Evolutionary conservation across 2,888 invertebrate species (phyloP), one percentile per base, ranked within the genome.

Genomic region (Andricus curvator): DNA sequence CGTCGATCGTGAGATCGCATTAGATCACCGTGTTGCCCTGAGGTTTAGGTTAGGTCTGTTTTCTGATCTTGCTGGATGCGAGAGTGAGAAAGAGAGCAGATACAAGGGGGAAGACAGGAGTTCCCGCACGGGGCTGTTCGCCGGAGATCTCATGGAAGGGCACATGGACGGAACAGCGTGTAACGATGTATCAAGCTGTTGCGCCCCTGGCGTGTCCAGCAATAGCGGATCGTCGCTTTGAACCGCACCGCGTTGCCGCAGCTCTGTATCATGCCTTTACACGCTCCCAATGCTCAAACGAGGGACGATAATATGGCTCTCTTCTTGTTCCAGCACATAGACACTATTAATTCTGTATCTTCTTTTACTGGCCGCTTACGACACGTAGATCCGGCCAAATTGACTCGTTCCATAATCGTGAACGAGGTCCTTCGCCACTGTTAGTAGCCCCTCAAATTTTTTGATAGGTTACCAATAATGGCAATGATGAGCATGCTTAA

Each of bases 121-220:
- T 29, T 81, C 74, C 77, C 70, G 77, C 22, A 77, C 76, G 29
- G 82, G 77, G 80, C 74, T 82, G 78, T 78, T 77, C 74, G 25
- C 60, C 33, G 11, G n/a, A 37, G 56, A 62, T 48, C 62, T 76
- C 67, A 62, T 67, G 60, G 80, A 83, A 83, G 84, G 83, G 86
- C 86, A 87, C 85, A 88, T 88, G 88, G 88, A 88, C 88, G 90
- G 88, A 90, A 90, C 90, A 90, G 90, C 91, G 90, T 92, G 91
- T 92, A 92, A 92, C 92, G 92, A 92, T 92, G 92, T 91, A 92
- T 92, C 92, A 92, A 91, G 90, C 92, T 91, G 91, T 91, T 92
- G 92, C 91, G 92, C 92, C 92, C 92, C 91, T 89, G 92, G 92
- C 92, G 90, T 90, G 92, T 91, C 91, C 91, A 88, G 88, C 89